Evolutionary conservation across 30 jellyfish, hydroid and myxozoan species (phyloP).

Genomic region (Euphysa ruthae): DNA sequence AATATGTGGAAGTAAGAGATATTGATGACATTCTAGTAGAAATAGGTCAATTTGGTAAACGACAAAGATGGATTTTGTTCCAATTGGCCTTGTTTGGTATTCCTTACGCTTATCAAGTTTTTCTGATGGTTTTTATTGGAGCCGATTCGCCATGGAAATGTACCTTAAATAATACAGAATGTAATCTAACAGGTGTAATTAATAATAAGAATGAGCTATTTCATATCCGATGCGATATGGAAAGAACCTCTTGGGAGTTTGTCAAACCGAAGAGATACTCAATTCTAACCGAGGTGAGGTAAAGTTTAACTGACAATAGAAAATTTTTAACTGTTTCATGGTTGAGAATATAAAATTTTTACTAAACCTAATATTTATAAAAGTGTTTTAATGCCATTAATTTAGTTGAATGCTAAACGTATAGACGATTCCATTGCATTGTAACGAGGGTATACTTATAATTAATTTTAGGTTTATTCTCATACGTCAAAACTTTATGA

Average conservation of each 20-base stretch:
- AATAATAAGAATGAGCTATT: neutral
- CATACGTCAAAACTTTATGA: too few relatives aligned
- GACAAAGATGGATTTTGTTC: conserved; percentile 39
- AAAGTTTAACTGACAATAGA: too few relatives aligned
- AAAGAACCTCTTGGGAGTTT: conserved; percentile 56
- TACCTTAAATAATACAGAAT: conserved; percentile 3
- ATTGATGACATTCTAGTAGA: conserved; percentile 52
- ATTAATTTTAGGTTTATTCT: too few relatives aligned
- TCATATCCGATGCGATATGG: conserved; percentile 34
- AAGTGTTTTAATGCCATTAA: too few relatives aligned
- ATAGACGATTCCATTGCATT: too few relatives aligned
- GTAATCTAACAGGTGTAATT: conserved; percentile 4
- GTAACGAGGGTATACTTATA: too few relatives aligned
- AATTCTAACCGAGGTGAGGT: conserved; percentile 70
- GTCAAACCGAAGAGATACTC: conserved; percentile 34
- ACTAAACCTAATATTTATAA: too few relatives aligned
- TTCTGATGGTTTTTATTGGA: conserved; percentile 61
- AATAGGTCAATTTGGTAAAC: conserved; percentile 71
- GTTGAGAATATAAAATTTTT: too few relatives aligned
- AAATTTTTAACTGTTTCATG: too few relatives aligned
- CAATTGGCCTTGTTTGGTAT: conserved; percentile 58
- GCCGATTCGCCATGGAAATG: conserved; percentile 30
- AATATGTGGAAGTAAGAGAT: too few relatives aligned
- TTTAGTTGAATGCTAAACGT: too few relatives aligned
- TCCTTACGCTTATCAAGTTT: conserved; percentile 70